These are phyloP conservation scores for Amphimallon solstitiale DNA, from an alignment of 2,888 invertebrate species.

Conservation along the genomic window DNA sequence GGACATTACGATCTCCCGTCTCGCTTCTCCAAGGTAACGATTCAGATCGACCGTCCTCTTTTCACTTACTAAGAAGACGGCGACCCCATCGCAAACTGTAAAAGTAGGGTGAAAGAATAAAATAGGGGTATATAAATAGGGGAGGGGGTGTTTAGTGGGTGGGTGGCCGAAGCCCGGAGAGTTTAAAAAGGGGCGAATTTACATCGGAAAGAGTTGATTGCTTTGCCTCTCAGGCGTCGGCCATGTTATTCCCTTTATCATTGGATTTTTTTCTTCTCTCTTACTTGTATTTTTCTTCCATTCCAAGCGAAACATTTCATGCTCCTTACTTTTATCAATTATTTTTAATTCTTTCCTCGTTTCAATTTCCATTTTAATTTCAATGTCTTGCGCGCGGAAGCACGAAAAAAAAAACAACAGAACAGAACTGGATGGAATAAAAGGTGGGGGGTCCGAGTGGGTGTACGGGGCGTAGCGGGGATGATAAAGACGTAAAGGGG, in stretches of 20 bases:
- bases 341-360: background rate
- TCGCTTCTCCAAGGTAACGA: slow-evolving; percentile 37
- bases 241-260: slow-evolving; percentile 62
- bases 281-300: too few species aligned
- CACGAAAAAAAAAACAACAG: too few species aligned
- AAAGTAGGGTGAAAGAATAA: slow-evolving; percentile 64
- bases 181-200: slow-evolving; percentile 59
- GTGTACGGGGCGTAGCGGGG: too few species aligned
- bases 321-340: slow-evolving; percentile 32
- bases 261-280: slow-evolving; percentile 57
- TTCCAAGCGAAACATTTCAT: too few species aligned
- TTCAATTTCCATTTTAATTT: too few species aligned
- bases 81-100: slow-evolving; percentile 58
- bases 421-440: too few species aligned
- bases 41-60: slow-evolving; percentile 32
- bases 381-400: too few species aligned
- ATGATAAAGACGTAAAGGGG: too few species aligned
- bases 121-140: slow-evolving; percentile 60
- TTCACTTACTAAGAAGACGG: slow-evolving; percentile 34
- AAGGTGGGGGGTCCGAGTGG: too few species aligned
- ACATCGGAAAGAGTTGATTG: slow-evolving; percentile 64
- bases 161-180: slow-evolving; percentile 50
- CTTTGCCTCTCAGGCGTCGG: slow-evolving; percentile 47
- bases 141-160: slow-evolving; percentile 54
- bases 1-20: slow-evolving; percentile 45